A percentile compares a stretch with the other conserved stretches of the same genome.
Evolutionary conservation across 2,888 invertebrate genomes (phyloP).

Genomic region (Gisinianus flammeolus): DNA sequence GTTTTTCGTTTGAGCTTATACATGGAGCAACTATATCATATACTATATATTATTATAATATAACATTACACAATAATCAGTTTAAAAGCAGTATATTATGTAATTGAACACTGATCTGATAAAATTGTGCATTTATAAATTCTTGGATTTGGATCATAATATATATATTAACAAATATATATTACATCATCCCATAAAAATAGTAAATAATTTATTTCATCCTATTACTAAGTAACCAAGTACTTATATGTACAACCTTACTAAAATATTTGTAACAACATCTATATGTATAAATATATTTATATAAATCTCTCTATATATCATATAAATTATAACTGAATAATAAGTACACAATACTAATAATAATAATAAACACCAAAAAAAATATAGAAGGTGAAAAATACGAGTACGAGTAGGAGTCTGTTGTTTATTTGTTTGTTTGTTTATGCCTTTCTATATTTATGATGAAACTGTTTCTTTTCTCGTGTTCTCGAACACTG

Average conservation of each 20-base stretch:
- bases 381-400: constrained; percentile 7
- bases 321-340: background rate
- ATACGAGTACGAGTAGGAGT: constrained; percentile 6
- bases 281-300: background rate
- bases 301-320: background rate
- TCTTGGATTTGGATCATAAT: background rate
- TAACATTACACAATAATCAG: no score
- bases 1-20: background rate
- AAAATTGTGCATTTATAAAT: background rate
- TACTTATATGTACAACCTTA: background rate
- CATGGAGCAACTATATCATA: background rate
- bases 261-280: background rate
- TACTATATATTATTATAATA: background rate
- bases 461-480: background rate
- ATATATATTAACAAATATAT: background rate
- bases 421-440: constrained; percentile 2
- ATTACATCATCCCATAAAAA: constrained; percentile 8
- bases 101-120: background rate
- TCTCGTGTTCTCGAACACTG: background rate
- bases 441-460: background rate
- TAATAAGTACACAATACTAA: constrained; percentile 5
- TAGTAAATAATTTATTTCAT: constrained; percentile 13
- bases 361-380: constrained; percentile 2
- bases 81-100: background rate
- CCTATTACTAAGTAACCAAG: background rate